These are phyloP conservation scores for Drosophila orosa DNA, from an alignment of 1,140 invertebrate species.

Conservation along the genomic window DNA sequence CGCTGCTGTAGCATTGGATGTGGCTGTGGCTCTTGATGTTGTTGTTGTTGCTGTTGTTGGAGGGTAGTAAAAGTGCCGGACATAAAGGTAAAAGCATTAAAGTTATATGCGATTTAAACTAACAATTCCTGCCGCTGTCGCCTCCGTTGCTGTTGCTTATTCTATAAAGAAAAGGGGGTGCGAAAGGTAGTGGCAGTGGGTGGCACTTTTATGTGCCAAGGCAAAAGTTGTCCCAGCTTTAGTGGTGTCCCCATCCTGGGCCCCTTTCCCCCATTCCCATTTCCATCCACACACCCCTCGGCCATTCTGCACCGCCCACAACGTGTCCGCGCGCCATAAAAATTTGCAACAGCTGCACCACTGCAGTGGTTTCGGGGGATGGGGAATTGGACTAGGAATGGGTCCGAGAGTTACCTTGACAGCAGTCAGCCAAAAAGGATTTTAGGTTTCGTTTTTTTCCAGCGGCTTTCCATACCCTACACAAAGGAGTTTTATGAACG, in stretches of 20 bases:
- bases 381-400: constrained; percentile 56
- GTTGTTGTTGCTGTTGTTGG: constrained; percentile 24
- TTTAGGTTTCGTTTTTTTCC: constrained; percentile 39
- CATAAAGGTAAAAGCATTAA: constrained; percentile 80
- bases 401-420: constrained; percentile 65
- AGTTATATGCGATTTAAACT: constrained; percentile 80
- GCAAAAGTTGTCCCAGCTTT: constrained; percentile 77
- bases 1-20: constrained; percentile 21
- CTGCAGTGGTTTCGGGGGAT: constrained; percentile 39
- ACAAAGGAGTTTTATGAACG: not conserved
- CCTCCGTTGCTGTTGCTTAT: constrained; percentile 19
- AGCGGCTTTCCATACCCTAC: constrained; percentile 53
- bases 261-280: not conserved
- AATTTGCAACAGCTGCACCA: constrained; percentile 79
- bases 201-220: constrained; percentile 74
- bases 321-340: constrained; percentile 79
- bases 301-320: constrained; percentile 57
- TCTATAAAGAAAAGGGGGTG: constrained; percentile 19
- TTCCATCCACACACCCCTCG: not conserved
- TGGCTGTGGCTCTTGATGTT: constrained; percentile 2
- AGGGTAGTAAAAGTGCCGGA: constrained; percentile 74
- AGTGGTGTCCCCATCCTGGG: constrained; percentile 30
- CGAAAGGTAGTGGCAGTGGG: constrained; percentile 12
- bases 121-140: constrained; percentile 55
- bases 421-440: constrained; percentile 77